Percentiles rank a stretch among this genome's conserved stretches.
Conservation (phyloP, 2,888 invertebrate genomes). For the Meghimatium bilineatum region DNA sequence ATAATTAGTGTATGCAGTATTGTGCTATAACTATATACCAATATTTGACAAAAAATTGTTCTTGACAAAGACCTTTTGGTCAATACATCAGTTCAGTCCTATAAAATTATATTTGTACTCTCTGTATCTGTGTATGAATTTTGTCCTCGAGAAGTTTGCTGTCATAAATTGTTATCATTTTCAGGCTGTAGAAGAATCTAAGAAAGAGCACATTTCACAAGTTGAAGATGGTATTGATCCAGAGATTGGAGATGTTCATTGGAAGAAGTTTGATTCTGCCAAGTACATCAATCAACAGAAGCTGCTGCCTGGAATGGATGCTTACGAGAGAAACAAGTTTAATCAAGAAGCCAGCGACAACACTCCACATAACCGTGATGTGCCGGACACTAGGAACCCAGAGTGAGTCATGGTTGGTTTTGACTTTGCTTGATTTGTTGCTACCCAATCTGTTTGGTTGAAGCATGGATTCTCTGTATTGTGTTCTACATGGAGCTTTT, state of each 20-base stretch:
- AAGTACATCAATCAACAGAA: slow-evolving; percentile 34
- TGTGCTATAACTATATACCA: too few relatives aligned
- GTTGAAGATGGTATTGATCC: background rate
- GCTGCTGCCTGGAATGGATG: slow-evolving; percentile 46
- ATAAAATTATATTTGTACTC: too few relatives aligned
- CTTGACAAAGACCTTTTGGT: too few relatives aligned
- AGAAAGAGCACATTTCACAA: background rate
- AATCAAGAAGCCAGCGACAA: slow-evolving; percentile 91
- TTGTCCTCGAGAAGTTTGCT: too few relatives aligned
- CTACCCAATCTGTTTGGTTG: too few relatives aligned
- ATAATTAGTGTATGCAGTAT: too few relatives aligned
- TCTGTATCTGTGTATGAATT: too few relatives aligned
- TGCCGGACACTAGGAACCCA: slow-evolving; percentile 81
- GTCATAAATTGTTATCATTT: background rate
- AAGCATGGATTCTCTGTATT: too few relatives aligned
- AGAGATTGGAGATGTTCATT: slow-evolving; percentile 17
- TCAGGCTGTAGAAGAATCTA: background rate
- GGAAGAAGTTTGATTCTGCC: slow-evolving; percentile 40
- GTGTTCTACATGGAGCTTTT: too few relatives aligned
- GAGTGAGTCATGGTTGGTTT: slow-evolving; percentile 64
- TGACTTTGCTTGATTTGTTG: background rate
- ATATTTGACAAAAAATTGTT: too few relatives aligned
- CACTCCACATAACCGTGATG: slow-evolving; percentile 86
- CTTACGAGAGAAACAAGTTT: slow-evolving; percentile 86
- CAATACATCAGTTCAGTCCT: too few relatives aligned